These are phyloP conservation scores for Baryphthengus martii DNA, from an alignment of 2,113 vertebrate species.

Conservation along the genomic window DNA sequence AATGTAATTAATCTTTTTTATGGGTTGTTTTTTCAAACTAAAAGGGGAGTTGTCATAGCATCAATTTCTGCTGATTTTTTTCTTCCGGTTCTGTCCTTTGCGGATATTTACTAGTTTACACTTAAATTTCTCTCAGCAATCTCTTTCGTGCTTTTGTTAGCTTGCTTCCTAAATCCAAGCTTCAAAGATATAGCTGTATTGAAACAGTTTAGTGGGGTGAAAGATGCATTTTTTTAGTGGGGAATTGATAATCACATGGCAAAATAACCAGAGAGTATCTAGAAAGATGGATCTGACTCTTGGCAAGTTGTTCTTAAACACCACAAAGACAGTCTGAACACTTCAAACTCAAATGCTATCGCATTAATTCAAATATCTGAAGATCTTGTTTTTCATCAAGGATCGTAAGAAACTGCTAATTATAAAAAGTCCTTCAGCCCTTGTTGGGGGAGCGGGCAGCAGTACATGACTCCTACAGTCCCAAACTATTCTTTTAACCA, in stretches of 20 bases:
- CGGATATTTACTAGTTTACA: neutral
- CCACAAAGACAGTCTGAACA: neutral
- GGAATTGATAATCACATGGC: neutral
- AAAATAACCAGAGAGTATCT: neutral
- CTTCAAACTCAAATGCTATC: neutral
- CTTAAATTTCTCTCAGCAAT: neutral
- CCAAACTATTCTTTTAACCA: neutral
- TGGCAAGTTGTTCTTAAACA: neutral
- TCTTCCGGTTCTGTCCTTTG: neutral
- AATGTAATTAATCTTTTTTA: conserved; percentile 13
- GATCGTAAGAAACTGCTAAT: neutral
- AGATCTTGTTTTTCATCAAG: neutral
- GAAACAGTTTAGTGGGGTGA: neutral
- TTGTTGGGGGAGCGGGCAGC: rapidly evolving
- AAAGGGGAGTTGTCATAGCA: neutral
- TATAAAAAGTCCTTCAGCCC: neutral
- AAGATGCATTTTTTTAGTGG: neutral
- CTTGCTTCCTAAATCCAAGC: neutral
- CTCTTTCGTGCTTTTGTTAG: neutral
- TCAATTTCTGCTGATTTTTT: neutral
- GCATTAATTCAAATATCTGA: neutral
- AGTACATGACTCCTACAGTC: neutral
- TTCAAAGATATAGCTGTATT: neutral
- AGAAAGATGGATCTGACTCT: neutral
- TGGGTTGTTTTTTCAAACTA: neutral